phyloP scores from a whole-genome alignment of 1,140 invertebrate species.

The Ceratina calcarata region DNA sequence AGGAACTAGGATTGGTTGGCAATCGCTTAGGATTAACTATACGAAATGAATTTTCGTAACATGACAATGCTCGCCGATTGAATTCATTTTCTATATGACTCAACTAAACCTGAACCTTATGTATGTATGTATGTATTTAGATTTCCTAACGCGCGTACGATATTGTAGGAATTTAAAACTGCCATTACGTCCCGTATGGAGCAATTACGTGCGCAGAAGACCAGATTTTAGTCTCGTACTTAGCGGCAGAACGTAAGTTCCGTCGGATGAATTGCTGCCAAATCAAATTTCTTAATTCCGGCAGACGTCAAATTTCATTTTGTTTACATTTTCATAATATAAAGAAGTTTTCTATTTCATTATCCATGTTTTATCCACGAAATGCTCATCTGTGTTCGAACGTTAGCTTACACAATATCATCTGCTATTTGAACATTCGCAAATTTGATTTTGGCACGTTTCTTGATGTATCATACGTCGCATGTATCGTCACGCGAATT shows the following conservation, averaged over 20 bases:
- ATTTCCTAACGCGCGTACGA: slow-evolving; percentile 35
- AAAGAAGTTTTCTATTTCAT: background rate
- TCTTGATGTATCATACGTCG: background rate
- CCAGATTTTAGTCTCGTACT: slow-evolving; percentile 78
- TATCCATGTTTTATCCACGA: background rate
- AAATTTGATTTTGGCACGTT: slow-evolving; percentile 32
- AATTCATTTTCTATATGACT: too few species aligned
- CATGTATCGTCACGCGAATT: slow-evolving; percentile 11
- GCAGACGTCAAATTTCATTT: background rate
- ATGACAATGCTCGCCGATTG: too few species aligned
- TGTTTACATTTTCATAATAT: too few species aligned
- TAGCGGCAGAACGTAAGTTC: slow-evolving; percentile 77
- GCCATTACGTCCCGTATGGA: slow-evolving; percentile 69
- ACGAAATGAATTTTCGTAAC: too few species aligned
- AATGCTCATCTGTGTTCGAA: background rate
- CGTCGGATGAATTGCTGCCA: slow-evolving; percentile 28
- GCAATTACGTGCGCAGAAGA: slow-evolving; percentile 73
- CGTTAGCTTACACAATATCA: background rate
- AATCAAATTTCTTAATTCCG: background rate
- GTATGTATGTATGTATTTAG: background rate
- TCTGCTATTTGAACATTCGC: background rate
- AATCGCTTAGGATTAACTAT: background rate
- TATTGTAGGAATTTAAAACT: slow-evolving; percentile 68
- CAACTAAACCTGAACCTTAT: too few species aligned
- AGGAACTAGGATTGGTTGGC: slow-evolving; percentile 21